Percentiles rank a stretch among this genome's conserved stretches.
Evolutionary conservation across 2,797 vertebrate genomes (phyloP).

Genomic region (Lacerta bilineata): DNA sequence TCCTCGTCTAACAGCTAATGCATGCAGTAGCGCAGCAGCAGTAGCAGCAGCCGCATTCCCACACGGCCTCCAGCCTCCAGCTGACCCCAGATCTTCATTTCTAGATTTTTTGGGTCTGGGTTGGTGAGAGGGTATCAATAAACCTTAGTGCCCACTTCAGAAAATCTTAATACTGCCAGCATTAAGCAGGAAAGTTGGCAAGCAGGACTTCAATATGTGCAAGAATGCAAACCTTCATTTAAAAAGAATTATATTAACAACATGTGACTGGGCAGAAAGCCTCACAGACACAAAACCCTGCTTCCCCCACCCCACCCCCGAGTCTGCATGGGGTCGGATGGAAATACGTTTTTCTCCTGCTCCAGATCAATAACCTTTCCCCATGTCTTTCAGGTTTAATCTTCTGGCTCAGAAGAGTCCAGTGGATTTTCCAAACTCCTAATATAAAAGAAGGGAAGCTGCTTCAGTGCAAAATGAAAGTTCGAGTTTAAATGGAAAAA

Average conservation of each 20-base stretch:
- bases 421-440: conserved; percentile 27
- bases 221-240: conserved; percentile 54
- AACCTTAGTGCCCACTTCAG: conserved; percentile 17
- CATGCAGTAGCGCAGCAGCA: too few species aligned
- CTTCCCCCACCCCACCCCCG: background rate
- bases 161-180: background rate
- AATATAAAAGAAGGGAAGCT: conserved; percentile 54
- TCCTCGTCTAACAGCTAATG: too few species aligned
- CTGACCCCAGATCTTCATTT: too few species aligned
- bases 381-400: conserved; percentile 26
- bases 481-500: conserved; percentile 45
- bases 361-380: background rate
- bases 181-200: conserved; percentile 44
- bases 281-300: conserved; percentile 36
- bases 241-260: conserved; percentile 39
- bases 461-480: conserved; percentile 38
- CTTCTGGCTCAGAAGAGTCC: conserved; percentile 9
- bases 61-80: too few species aligned
- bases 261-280: conserved; percentile 36
- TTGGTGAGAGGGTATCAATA: too few species aligned
- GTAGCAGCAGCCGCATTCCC: too few species aligned
- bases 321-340: background rate
- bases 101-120: too few species aligned
- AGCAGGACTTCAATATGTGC: conserved; percentile 44
- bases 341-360: background rate